Evolutionary conservation across 2,888 invertebrate species (phyloP).

Genomic region (Lepidochrysops patricia): DNA sequence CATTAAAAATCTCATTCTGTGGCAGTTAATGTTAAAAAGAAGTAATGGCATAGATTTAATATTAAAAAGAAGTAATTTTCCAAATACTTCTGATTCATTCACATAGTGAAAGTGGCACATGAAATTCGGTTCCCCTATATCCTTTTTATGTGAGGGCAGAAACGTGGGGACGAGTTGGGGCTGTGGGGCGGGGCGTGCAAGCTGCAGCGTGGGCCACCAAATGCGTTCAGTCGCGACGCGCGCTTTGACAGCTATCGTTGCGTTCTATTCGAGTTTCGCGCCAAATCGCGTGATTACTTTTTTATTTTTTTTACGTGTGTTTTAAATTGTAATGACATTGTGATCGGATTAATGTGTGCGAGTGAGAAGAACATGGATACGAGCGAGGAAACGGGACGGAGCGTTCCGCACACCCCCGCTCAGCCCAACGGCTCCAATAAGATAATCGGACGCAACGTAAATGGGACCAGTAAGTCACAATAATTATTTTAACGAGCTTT

Average conservation of each 20-base stretch:
- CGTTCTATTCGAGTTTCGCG: conserved; percentile 32
- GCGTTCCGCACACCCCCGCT: conserved; percentile 58
- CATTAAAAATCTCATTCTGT: too few species aligned
- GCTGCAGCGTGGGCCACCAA: not conserved
- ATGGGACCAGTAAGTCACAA: conserved; percentile 77
- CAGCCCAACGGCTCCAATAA: conserved; percentile 74
- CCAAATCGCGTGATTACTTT: conserved; percentile 30
- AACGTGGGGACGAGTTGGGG: conserved; percentile 53
- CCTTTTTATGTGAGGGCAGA: conserved; percentile 61
- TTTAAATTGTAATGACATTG: conserved; percentile 26
- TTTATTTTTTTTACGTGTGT: conserved; percentile 22
- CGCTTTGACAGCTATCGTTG: conserved; percentile 50
- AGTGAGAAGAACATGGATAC: conserved; percentile 68
- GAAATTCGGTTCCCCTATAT: conserved; percentile 33
- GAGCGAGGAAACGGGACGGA: conserved; percentile 67
- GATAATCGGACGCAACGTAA: conserved; percentile 78
- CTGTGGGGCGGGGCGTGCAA: conserved; percentile 54
- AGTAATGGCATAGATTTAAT: too few species aligned
- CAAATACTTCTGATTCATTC: not conserved
- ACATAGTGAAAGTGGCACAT: not conserved
- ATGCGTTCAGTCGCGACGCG: conserved; percentile 35
- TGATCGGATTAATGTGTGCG: conserved; percentile 64
- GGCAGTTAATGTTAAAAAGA: too few species aligned
- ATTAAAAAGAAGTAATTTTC: not conserved
- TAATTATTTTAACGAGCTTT: conserved; percentile 28